Evolutionary conservation across 2,113 vertebrate genomes (phyloP), one percentile per base, ranked within the genome.

Genomic region (Pseudorhombus dupliciocellatus): DNA sequence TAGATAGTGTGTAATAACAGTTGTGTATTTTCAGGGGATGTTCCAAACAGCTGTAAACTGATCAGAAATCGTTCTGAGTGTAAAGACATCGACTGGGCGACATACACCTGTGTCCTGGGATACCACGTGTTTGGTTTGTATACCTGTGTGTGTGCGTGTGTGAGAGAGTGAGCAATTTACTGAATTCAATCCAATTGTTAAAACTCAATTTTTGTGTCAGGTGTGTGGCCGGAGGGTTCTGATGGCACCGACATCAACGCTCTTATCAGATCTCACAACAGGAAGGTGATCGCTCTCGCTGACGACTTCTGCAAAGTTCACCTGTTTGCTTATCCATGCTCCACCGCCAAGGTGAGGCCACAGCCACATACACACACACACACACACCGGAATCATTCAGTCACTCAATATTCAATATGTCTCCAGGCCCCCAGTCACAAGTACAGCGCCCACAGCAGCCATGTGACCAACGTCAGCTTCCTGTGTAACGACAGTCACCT

Each of bases 301-400:
- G 98, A 99, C 60, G 98, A 99, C 87, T 99, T 99, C 87, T 99
- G 98, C 89, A 98, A 98, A 91, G 98, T 99, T 70, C 97, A 98
- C 78, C 93, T 98, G 77, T 99, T 99, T 87, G 93, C 96, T 73
- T 98, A 98, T 84, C 97, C 98, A 25, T 98, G 97, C 88, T 98
- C 96, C 78, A 96, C 94, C 63, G 84, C 95, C 83, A 99, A 99
- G 96, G 98, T 98, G 78, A 75, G 52, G 50, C 51, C 15, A 37
- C 48, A 34, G 11, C 8, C 61, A 68, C 28, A 50, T 50, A 53
- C 30, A 34, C 16, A 50, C 48, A 59, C 14, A 63, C 26, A 63
- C 64, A 52, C n/a, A 42, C 51, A 44, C 34, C 20, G 0, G 46
- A 50, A 50, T n/a, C 14, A 46, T 20, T 37, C 34, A 37, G 10